Percentiles rank a stretch among this genome's conserved stretches.
These are phyloP conservation scores for Phytoseiulus persimilis DNA, from an alignment of 2,888 invertebrate genomes.

Conservation along the genomic window DNA sequence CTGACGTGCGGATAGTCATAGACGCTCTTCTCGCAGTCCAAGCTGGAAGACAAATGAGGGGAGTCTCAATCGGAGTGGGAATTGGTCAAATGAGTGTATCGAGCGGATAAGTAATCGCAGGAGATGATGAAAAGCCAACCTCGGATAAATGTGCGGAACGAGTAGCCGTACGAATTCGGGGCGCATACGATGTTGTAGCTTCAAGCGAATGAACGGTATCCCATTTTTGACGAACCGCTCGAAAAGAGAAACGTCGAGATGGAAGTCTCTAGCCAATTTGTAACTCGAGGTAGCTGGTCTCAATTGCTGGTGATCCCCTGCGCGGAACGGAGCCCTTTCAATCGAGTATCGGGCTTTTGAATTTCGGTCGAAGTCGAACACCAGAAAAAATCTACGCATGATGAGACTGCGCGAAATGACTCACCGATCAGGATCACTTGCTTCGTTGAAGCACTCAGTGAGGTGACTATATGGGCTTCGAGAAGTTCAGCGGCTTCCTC, in stretches of 20 bases:
- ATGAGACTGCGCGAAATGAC: background rate
- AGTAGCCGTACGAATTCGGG: constrained; percentile 49
- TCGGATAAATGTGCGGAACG: constrained; percentile 49
- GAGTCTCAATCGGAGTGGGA: too few relatives aligned
- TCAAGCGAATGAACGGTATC: constrained; percentile 48
- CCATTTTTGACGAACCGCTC: constrained; percentile 48
- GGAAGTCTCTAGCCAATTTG: constrained; percentile 49
- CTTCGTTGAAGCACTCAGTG: constrained; percentile 47
- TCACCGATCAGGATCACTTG: constrained; percentile 52
- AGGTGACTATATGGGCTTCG: constrained; percentile 52
- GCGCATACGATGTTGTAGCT: constrained; percentile 51
- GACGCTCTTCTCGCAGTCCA: constrained; percentile 46
- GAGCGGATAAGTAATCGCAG: background rate
- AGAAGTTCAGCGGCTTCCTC: constrained; percentile 54
- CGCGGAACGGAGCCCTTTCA: background rate
- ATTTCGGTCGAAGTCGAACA: too few relatives aligned
- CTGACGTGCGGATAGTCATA: constrained; percentile 46
- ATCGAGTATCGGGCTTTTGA: background rate
- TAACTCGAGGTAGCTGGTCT: constrained; percentile 51
- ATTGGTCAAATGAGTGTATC: too few relatives aligned
- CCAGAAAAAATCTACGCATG: too few relatives aligned
- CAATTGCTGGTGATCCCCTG: constrained; percentile 53
- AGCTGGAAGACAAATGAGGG: too few relatives aligned
- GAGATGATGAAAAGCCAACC: background rate
- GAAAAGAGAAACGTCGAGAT: constrained; percentile 52